A percentile compares a stretch with the other conserved stretches of the same genome.
These are phyloP conservation scores for Camptogramma bilineatum DNA, from an alignment of 2,888 invertebrate genomes.

Conservation along the genomic window DNA sequence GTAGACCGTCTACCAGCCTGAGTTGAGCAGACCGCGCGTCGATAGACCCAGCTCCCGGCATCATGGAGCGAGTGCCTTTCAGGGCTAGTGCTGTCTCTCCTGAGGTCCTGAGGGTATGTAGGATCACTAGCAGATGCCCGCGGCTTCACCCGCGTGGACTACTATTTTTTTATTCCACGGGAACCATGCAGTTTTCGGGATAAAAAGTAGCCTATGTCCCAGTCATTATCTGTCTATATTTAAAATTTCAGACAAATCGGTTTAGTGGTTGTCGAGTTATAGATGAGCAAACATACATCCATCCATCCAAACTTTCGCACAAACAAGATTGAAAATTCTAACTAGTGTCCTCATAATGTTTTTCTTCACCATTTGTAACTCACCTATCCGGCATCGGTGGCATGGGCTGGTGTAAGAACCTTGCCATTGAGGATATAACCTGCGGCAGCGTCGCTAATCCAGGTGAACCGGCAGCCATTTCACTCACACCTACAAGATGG, in stretches of 20 bases:
- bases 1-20: slow-evolving; percentile 87
- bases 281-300: no score
- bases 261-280: no score
- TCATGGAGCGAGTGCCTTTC: slow-evolving; percentile 74
- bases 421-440: slow-evolving; percentile 82
- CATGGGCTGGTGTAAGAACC: slow-evolving; percentile 76
- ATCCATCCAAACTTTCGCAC: no score
- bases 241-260: no score
- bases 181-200: no score
- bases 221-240: no score
- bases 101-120: slow-evolving; percentile 52
- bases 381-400: slow-evolving; percentile 69
- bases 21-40: slow-evolving; percentile 80
- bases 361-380: not conserved
- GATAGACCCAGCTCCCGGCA: slow-evolving; percentile 78
- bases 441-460: slow-evolving; percentile 80
- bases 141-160: no score
- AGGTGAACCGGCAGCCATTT: slow-evolving; percentile 76
- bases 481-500: slow-evolving; percentile 73
- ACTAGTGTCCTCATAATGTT: not conserved
- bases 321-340: no score
- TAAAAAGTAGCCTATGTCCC: no score
- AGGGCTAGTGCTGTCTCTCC: slow-evolving; percentile 74
- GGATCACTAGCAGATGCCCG: no score
- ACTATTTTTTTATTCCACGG: no score